Percentiles rank a stretch among this genome's conserved stretches.
These are phyloP conservation scores for Parazoanthus darwini DNA, from an alignment of 92 coral and sea anemone genomes.

Conservation along the genomic window DNA sequence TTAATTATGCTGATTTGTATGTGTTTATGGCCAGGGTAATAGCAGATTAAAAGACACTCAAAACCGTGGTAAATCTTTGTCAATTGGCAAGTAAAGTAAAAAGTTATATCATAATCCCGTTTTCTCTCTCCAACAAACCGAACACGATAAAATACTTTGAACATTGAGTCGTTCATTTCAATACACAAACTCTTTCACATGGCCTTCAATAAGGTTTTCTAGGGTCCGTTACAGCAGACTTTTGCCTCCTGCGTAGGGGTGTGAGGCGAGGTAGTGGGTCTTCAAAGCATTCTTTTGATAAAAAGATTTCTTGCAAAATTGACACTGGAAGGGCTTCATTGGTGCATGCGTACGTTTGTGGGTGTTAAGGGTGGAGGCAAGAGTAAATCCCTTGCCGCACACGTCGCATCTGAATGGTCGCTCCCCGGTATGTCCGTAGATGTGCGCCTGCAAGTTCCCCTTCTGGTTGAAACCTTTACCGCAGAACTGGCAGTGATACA, in stretches of 20 bases:
- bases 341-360: constrained; percentile 95
- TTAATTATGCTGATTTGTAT: too few species aligned
- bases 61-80: too few species aligned
- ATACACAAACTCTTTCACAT: too few species aligned
- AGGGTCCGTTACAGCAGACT: constrained; percentile 62
- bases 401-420: constrained; percentile 92
- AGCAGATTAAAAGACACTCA: too few species aligned
- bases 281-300: constrained; percentile 97
- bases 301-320: constrained; percentile 88
- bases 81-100: too few species aligned
- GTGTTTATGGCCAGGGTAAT: too few species aligned
- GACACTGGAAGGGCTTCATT: constrained; percentile 92
- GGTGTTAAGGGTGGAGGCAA: constrained; percentile 95
- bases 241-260: constrained; percentile 89
- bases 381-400: constrained; percentile 90
- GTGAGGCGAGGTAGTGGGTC: constrained; percentile 94
- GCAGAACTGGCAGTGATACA: constrained; percentile 85
- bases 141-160: background rate
- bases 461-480: constrained; percentile 95
- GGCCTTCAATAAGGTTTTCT: background rate
- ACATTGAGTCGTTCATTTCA: background rate
- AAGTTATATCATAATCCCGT: too few species aligned
- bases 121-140: background rate
- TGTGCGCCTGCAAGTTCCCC: constrained; percentile 96
- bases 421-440: constrained; percentile 98